phyloP scores from a whole-genome alignment of 2,113 vertebrate species.

The Rhabdornis inornatus region DNA sequence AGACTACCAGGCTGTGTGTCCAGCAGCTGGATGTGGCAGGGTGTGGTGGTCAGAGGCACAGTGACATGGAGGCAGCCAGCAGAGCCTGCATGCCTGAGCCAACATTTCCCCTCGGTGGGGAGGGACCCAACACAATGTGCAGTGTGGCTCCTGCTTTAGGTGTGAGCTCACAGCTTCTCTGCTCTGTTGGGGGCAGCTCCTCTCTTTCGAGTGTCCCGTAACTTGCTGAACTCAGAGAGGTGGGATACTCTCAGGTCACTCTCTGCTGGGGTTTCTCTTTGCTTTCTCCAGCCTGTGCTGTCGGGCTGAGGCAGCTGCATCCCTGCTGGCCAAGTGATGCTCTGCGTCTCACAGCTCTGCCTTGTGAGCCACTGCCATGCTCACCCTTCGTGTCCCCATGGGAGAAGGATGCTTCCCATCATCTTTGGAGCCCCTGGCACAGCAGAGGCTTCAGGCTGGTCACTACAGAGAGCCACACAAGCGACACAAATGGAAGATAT shows the following conservation, averaged over 20 bases:
- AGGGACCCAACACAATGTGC: rapidly evolving
- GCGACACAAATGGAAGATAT: too few relatives aligned
- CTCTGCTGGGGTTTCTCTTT: rapidly evolving
- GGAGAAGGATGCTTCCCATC: not conserved
- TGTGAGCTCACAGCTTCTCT: rapidly evolving
- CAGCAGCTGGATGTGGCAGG: not conserved
- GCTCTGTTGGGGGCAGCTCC: not conserved
- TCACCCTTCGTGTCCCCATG: not conserved
- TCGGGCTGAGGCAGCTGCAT: not conserved
- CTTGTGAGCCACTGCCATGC: not conserved
- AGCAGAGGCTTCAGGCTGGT: not conserved
- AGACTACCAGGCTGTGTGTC: not conserved
- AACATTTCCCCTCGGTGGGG: not conserved
- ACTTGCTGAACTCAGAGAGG: rapidly evolving
- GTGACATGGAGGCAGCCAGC: not conserved
- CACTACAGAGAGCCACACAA: rapidly evolving
- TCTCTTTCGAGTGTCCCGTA: not conserved
- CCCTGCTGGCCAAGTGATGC: not conserved
- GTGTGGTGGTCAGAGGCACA: not conserved
- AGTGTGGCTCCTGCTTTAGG: not conserved
- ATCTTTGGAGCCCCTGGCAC: rapidly evolving
- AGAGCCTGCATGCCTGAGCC: rapidly evolving
- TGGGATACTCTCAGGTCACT: rapidly evolving
- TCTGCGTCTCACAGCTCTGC: not conserved
- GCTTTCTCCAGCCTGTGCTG: not conserved